These are phyloP conservation scores for Conger conger DNA, from an alignment of 2,113 vertebrate species.

Conservation along the genomic window DNA sequence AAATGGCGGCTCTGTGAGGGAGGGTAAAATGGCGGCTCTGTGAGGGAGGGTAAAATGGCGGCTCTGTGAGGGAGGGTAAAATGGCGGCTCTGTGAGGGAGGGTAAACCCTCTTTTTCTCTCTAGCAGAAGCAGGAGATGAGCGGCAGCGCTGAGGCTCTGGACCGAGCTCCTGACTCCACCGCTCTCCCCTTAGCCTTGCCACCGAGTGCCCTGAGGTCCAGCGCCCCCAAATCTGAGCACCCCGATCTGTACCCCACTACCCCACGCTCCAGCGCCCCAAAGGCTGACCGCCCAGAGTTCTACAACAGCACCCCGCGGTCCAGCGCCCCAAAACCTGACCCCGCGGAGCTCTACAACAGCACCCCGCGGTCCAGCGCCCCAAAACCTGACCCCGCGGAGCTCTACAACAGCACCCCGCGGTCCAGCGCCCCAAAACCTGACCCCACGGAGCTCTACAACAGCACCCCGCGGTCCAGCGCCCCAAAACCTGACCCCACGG, in stretches of 20 bases:
- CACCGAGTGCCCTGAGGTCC: constrained; percentile 84
- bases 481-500: constrained; percentile 83
- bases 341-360: constrained; percentile 77
- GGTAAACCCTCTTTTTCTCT: neutral
- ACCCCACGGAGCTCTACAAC: constrained; percentile 81
- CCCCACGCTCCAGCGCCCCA: constrained; percentile 80
- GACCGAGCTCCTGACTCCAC: constrained; percentile 61
- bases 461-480: constrained; percentile 84
- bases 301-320: constrained; percentile 85
- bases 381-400: constrained; percentile 85
- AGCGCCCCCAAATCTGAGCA: constrained; percentile 78
- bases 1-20: too few species aligned
- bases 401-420: constrained; percentile 87
- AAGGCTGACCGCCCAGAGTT: constrained; percentile 87
- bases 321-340: constrained; percentile 79
- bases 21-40: too few species aligned
- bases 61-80: too few species aligned
- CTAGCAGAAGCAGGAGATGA: constrained; percentile 81
- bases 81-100: too few species aligned
- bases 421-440: constrained; percentile 79
- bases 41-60: too few species aligned
- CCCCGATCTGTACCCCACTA: constrained; percentile 74
- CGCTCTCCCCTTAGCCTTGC: constrained; percentile 73
- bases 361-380: constrained; percentile 80
- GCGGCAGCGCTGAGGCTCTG: constrained; percentile 80